Base-by-base conservation (phyloP, 2,888 invertebrate genomes). In the Zaprionus bogoriensis region DNA sequence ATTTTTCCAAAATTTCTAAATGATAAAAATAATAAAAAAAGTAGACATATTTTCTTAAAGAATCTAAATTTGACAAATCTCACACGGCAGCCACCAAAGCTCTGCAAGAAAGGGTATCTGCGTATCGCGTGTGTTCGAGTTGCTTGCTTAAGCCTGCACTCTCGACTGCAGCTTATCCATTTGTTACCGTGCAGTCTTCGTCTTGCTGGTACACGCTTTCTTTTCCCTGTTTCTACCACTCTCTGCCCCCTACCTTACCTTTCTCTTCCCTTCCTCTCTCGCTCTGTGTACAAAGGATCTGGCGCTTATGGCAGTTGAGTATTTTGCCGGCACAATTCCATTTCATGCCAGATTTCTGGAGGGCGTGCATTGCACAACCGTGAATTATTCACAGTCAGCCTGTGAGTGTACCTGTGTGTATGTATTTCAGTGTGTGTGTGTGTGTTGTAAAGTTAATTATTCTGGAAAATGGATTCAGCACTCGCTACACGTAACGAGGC, bases 401-500 rank as follows among this genome's bases (percentile, higher is more conserved):
- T 41, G 14, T 27, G 4, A n/a, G 32, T 23, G 7, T 3, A 2
- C 36, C 14, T 57, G 30, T 53, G 17, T 22, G 7, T 20, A 27
- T 46, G 10, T 32, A 4, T 32, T 19, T 32, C 1, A 14, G 10
- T 36, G 3, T 45, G 20, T 30, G 14, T 69, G 30, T 63, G 59
- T 50, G 50, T 47, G 32, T 42, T 67, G 61, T 59, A 77, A 73
- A 72, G 76, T 78, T 87, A 78, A 81, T 84, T 78, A 76, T 70
- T 69, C 64, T 53, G 48, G 19, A 55, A 66, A 81, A 80, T 83
- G 71, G 74, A 51, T 77, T 65, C 78, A 75, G 38, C 55, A 66
- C 73, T 58, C 55, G 81, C 60, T 74, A 59, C 61, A 58, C 63
- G 63, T 66, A 68, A 76, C 76, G 65, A 66, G 66, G 44, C 67